phyloP scores from a whole-genome alignment of 2,888 invertebrate genomes.

The Epistrophe eligans region DNA sequence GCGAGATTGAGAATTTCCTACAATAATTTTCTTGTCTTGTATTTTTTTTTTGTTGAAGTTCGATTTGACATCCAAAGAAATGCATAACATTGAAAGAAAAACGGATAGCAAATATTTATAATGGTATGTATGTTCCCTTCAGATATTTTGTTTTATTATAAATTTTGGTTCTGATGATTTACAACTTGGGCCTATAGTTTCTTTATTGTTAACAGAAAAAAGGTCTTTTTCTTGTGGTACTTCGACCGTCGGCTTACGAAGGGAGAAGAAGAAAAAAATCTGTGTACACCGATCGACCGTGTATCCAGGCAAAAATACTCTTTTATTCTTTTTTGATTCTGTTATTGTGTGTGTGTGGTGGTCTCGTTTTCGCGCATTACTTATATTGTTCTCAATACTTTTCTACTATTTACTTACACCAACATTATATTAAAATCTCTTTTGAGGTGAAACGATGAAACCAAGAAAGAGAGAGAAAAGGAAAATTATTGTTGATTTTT shows the following conservation, averaged over 20 bases:
- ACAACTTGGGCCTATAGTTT: constrained; percentile 22
- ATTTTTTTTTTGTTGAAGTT: constrained; percentile 46
- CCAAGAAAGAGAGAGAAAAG: constrained; percentile 21
- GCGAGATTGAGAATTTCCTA: constrained; percentile 32
- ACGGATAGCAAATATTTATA: constrained; percentile 59
- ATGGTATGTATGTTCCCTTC: constrained; percentile 51
- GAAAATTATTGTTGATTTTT: constrained; percentile 32
- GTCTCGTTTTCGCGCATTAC: constrained; percentile 50
- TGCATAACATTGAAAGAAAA: constrained; percentile 30
- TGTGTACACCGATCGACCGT: constrained; percentile 44
- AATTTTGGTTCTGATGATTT: neutral
- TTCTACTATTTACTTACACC: constrained; percentile 22
- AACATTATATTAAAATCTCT: constrained; percentile 31
- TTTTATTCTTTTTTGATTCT: constrained; percentile 58
- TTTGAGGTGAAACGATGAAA: constrained; percentile 60
- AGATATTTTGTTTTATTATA: neutral
- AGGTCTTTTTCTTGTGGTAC: neutral
- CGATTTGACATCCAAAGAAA: constrained; percentile 53
- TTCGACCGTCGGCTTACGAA: neutral
- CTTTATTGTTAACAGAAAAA: constrained; percentile 24
- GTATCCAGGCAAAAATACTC: constrained; percentile 72
- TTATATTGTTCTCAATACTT: constrained; percentile 17
- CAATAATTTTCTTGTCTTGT: constrained; percentile 43
- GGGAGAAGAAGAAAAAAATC: constrained; percentile 37
- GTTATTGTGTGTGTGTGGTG: constrained; percentile 26